phyloP scores from a whole-genome alignment of 2,797 vertebrate genomes.

The Lycodopsis pacificus region DNA sequence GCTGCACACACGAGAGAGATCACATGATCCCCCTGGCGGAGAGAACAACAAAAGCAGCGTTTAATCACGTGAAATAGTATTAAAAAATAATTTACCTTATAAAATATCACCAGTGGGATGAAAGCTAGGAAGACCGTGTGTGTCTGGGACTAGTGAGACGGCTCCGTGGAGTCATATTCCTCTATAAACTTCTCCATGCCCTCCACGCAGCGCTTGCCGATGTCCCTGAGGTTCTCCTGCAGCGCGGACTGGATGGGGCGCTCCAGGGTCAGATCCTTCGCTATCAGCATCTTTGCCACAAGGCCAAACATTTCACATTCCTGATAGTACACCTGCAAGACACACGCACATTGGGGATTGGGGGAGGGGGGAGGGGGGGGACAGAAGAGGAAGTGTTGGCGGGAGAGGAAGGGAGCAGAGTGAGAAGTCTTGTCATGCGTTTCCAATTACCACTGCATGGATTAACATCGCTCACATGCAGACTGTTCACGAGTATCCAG shows the following conservation, averaged over 20 bases:
- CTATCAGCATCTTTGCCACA: constrained; percentile 84
- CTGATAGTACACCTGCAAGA: constrained; percentile 81
- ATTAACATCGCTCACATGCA: constrained; percentile 44
- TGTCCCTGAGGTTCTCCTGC: constrained; percentile 82
- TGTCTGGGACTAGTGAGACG: constrained; percentile 40
- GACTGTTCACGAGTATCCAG: constrained; percentile 27
- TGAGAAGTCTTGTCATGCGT: constrained; percentile 31
- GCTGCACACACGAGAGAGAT: no score
- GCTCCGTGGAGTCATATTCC: constrained; percentile 76
- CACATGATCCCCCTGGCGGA: no score
- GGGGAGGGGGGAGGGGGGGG: not conserved
- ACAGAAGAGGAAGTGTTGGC: not conserved
- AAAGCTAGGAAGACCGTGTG: not conserved
- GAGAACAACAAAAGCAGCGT: constrained; percentile 19
- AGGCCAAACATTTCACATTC: constrained; percentile 83
- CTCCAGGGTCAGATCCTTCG: constrained; percentile 82
- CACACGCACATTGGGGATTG: constrained; percentile 25
- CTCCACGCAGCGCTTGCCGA: constrained; percentile 78
- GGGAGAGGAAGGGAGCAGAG: constrained; percentile 4
- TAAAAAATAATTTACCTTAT: not conserved
- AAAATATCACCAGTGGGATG: not conserved
- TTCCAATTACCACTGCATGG: constrained; percentile 51
- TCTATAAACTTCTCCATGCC: constrained; percentile 84
- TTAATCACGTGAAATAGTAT: constrained; percentile 12
- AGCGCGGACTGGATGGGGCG: constrained; percentile 77